Conservation (phyloP, 2,888 invertebrate species). For the Chymomyza amoena region DNA sequence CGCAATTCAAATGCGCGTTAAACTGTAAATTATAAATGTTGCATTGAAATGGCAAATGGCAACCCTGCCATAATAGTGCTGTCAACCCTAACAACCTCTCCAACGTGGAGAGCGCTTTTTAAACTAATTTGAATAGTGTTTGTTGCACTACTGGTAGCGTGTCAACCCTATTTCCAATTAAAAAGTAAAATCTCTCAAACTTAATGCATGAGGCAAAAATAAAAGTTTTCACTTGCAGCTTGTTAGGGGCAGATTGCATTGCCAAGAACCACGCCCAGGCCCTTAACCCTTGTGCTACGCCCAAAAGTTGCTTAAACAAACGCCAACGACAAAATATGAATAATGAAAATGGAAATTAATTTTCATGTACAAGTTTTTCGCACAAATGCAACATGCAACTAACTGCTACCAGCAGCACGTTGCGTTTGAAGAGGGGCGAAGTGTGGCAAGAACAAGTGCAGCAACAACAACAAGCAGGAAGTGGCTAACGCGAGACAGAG, state of each 20-base stretch:
- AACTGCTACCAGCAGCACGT: constrained; percentile 19
- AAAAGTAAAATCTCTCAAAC: constrained; percentile 54
- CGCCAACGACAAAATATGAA: constrained; percentile 45
- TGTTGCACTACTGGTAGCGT: constrained; percentile 12
- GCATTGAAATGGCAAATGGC: constrained; percentile 55
- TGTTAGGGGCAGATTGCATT: constrained; percentile 35
- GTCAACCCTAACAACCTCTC: constrained; percentile 3
- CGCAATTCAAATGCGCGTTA: constrained; percentile 62
- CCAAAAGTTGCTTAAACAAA: not conserved
- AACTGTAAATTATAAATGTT: constrained; percentile 64
- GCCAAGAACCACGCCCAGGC: not conserved
- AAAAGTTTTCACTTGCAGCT: not conserved
- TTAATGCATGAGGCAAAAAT: too few species aligned
- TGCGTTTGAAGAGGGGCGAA: not conserved
- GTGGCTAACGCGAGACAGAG: constrained; percentile 9
- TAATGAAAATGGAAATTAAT: constrained; percentile 65
- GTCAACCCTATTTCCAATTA: constrained; percentile 48
- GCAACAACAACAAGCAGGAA: not conserved
- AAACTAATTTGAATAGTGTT: constrained; percentile 6
- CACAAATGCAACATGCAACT: constrained; percentile 42
- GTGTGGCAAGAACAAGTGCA: not conserved
- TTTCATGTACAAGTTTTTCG: constrained; percentile 49
- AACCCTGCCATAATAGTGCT: not conserved
- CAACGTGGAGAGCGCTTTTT: not conserved
- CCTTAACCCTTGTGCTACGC: not conserved